Conservation (phyloP, 2,888 invertebrate species). For the Drosophila helvetica region DNA sequence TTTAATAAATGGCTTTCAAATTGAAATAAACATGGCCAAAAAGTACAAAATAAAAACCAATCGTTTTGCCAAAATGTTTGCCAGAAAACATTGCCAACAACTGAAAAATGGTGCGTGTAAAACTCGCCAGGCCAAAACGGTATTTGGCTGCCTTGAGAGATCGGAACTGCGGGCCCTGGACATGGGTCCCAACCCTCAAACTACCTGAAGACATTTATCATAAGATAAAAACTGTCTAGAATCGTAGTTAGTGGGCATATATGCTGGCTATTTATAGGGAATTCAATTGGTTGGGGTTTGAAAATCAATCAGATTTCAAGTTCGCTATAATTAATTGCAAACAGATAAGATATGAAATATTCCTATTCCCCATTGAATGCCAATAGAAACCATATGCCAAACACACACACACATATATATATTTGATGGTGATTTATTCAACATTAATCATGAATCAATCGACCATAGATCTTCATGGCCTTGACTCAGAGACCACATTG, state of each 20-base stretch:
- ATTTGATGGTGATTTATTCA: slow-evolving; percentile 36
- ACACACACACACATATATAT: no score
- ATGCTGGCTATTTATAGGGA: slow-evolving; percentile 8
- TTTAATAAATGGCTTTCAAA: slow-evolving; percentile 51
- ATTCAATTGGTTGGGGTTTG: slow-evolving; percentile 18
- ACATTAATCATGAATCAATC: slow-evolving; percentile 15
- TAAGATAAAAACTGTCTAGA: neutral
- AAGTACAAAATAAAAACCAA: slow-evolving; percentile 5
- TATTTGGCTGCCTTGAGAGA: neutral
- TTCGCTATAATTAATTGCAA: slow-evolving; percentile 25
- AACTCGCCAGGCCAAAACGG: slow-evolving; percentile 9
- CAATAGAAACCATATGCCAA: slow-evolving; percentile 4
- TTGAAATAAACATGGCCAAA: slow-evolving; percentile 39
- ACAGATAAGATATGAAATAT: slow-evolving; percentile 28
- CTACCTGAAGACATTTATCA: slow-evolving; percentile 2
- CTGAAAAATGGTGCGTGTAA: slow-evolving; percentile 39
- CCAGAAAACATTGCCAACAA: slow-evolving; percentile 49
- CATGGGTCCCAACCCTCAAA: slow-evolving; percentile 1
- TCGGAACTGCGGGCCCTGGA: slow-evolving; percentile 2
- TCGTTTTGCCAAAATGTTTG: slow-evolving; percentile 15
- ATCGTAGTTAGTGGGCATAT: neutral
- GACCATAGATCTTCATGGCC: slow-evolving; percentile 17
- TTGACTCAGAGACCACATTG: slow-evolving; percentile 28
- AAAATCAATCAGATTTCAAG: slow-evolving; percentile 22
- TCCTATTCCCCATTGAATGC: neutral